Percentiles rank a stretch among this genome's conserved stretches.
These are phyloP conservation scores for Mythimna loreyi DNA, from an alignment of 2,888 invertebrate species.

Conservation along the genomic window DNA sequence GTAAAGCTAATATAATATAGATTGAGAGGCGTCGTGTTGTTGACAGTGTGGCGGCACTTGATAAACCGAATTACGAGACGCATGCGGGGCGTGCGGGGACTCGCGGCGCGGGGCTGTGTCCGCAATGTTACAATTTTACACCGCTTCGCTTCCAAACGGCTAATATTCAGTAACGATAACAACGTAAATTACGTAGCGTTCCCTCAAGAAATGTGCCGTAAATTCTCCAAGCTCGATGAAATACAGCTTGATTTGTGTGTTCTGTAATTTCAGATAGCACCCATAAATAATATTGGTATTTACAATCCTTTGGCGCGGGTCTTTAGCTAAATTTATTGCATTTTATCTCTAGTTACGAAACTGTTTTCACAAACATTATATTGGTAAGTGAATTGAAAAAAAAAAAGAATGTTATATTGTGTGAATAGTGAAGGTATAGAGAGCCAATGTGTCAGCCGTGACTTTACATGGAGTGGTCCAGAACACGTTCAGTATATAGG, in stretches of 20 bases:
- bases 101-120: background rate
- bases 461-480: background rate
- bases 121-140: slow-evolving; percentile 3
- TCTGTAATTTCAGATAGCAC: slow-evolving; percentile 17
- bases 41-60: slow-evolving; percentile 5
- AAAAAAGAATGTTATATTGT: background rate
- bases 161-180: slow-evolving; percentile 5
- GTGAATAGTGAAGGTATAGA: background rate
- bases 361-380: background rate
- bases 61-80: background rate
- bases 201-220: background rate
- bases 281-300: slow-evolving; percentile 16
- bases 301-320: background rate
- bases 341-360: background rate
- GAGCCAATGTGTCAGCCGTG: too few relatives aligned
- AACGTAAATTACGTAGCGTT: background rate
- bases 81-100: background rate
- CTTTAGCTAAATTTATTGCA: background rate
- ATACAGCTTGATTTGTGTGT: slow-evolving; percentile 16
- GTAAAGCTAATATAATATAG: background rate
- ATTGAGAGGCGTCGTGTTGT: slow-evolving; percentile 12
- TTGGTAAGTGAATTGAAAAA: background rate
- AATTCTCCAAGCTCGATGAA: slow-evolving; percentile 8
- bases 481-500: background rate
- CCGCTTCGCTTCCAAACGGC: background rate